Evolutionary conservation across 1,140 invertebrate genomes (phyloP).

Genomic region (Hyles euphorbiae): DNA sequence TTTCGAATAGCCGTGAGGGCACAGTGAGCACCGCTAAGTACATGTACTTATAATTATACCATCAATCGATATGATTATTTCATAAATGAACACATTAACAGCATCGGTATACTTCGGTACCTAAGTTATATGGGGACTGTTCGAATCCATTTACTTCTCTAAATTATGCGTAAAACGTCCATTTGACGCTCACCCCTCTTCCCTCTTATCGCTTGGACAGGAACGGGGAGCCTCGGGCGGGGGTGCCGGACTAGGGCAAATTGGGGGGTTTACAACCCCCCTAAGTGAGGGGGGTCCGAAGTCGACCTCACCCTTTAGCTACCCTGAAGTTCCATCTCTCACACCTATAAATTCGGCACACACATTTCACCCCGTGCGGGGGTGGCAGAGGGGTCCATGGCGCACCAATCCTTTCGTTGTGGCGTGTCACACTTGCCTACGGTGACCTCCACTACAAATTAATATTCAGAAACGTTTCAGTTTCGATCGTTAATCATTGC

Average conservation of each 20-base stretch:
- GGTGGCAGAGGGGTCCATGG: slow-evolving; percentile 47
- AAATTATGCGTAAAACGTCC: slow-evolving; percentile 75
- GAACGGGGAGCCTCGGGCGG: slow-evolving; percentile 66
- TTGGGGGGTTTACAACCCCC: slow-evolving; percentile 57
- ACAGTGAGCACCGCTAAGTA: neutral
- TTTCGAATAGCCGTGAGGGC: too few species aligned
- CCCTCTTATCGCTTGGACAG: slow-evolving; percentile 73
- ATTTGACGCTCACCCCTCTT: slow-evolving; percentile 72
- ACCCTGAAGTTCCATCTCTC: slow-evolving; percentile 74
- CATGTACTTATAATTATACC: neutral
- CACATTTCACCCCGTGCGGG: slow-evolving; percentile 58
- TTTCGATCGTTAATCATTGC: slow-evolving; percentile 69
- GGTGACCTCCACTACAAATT: slow-evolving; percentile 72
- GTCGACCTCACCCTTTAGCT: slow-evolving; percentile 72
- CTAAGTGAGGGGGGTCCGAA: slow-evolving; percentile 65
- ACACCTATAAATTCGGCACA: slow-evolving; percentile 74
- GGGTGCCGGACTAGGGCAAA: slow-evolving; percentile 71
- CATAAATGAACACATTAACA: slow-evolving; percentile 14
- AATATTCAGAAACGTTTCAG: slow-evolving; percentile 72
- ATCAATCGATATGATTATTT: slow-evolving; percentile 10
- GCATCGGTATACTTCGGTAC: slow-evolving; percentile 26
- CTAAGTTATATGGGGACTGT: slow-evolving; percentile 65
- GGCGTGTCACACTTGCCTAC: slow-evolving; percentile 67
- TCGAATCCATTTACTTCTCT: slow-evolving; percentile 73
- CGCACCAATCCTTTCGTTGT: slow-evolving; percentile 69